A percentile compares a stretch with the other conserved stretches of the same genome.
Evolutionary conservation across 2,113 vertebrate species (phyloP).

Genomic region (Campylomormyrus tamandua): DNA sequence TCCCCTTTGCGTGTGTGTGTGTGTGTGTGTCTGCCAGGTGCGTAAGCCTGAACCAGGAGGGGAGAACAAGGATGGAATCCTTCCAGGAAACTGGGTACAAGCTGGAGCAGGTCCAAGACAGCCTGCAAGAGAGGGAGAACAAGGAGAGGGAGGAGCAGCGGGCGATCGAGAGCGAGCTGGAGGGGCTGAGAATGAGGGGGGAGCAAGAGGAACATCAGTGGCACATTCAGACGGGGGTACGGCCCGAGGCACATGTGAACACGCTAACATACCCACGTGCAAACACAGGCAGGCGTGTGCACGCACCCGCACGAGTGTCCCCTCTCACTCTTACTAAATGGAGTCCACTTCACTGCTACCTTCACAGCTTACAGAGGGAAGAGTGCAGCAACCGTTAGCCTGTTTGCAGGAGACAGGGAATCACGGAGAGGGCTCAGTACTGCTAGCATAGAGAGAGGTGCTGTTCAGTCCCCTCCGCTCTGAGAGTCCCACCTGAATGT

Average conservation of each 20-base stretch:
- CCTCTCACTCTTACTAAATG: background rate
- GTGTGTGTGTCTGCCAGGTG: slow-evolving; percentile 28
- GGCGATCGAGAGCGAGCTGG: slow-evolving; percentile 56
- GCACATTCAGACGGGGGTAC: slow-evolving; percentile 42
- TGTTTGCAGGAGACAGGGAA: slow-evolving; percentile 58
- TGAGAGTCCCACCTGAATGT: slow-evolving; percentile 67
- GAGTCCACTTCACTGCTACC: background rate
- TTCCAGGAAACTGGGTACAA: slow-evolving; percentile 52
- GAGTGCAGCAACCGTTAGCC: background rate
- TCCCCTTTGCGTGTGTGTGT: background rate
- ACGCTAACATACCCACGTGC: background rate
- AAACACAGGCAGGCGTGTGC: background rate
- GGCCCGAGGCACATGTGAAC: slow-evolving; percentile 48
- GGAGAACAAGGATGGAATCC: slow-evolving; percentile 27
- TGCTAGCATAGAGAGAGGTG: slow-evolving; percentile 48
- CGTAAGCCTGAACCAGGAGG: slow-evolving; percentile 23
- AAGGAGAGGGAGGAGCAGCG: slow-evolving; percentile 45
- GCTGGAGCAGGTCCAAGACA: slow-evolving; percentile 59
- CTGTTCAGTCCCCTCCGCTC: slow-evolving; percentile 52
- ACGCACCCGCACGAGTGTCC: background rate
- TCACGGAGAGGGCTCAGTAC: slow-evolving; percentile 31
- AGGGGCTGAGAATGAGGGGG: slow-evolving; percentile 55
- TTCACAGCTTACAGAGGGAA: background rate
- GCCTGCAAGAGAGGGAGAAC: slow-evolving; percentile 52
- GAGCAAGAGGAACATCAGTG: slow-evolving; percentile 52